Evolutionary conservation across 2,797 vertebrate species (phyloP).

Genomic region (Distichodus sexfasciatus): DNA sequence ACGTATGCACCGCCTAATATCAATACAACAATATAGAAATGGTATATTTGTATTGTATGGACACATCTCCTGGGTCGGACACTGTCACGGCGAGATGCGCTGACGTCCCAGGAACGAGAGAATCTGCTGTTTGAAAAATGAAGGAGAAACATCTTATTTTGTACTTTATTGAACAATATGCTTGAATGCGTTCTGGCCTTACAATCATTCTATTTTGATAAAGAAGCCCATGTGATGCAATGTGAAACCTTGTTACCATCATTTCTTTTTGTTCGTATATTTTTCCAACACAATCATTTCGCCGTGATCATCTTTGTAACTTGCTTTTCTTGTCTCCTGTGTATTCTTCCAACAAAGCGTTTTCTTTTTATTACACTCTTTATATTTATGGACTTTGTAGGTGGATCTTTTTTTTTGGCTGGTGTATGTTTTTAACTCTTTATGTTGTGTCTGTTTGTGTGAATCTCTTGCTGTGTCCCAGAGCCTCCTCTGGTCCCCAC

Average conservation of each 20-base stretch:
- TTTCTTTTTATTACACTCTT: constrained; percentile 43
- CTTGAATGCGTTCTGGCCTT: constrained; percentile 18
- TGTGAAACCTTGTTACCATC: constrained; percentile 8
- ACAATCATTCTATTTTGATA: constrained; percentile 9
- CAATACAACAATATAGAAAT: neutral
- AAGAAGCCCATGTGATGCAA: neutral
- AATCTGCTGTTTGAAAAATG: constrained; percentile 15
- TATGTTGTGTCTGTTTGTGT: constrained; percentile 23
- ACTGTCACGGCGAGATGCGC: neutral
- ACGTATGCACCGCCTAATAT: neutral
- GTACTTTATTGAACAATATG: neutral
- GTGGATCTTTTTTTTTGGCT: constrained; percentile 43
- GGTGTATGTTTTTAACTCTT: constrained; percentile 35
- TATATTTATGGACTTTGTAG: constrained; percentile 57
- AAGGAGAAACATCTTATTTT: neutral
- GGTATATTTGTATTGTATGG: neutral
- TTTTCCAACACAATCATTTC: neutral
- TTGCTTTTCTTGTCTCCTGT: constrained; percentile 19
- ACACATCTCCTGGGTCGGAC: neutral
- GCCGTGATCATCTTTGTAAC: constrained; percentile 19
- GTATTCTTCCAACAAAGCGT: constrained; percentile 18
- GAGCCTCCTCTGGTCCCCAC: constrained; percentile 28
- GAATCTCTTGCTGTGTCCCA: constrained; percentile 47
- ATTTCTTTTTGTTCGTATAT: constrained; percentile 14
- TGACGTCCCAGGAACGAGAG: neutral